phyloP scores from a whole-genome alignment of 2,113 vertebrate genomes.

The Mirza zaza region DNA sequence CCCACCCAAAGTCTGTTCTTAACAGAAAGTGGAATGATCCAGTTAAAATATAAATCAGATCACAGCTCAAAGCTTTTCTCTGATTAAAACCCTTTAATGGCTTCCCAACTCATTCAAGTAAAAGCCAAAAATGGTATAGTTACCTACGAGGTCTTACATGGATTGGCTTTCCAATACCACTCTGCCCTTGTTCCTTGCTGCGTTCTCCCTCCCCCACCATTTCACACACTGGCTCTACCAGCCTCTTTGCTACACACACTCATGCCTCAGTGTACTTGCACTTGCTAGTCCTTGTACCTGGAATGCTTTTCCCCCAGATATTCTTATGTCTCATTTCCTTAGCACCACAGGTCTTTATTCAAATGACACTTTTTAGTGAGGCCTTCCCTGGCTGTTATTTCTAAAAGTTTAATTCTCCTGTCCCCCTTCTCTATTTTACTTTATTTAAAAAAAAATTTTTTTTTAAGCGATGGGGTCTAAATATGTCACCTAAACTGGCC shows the following conservation, averaged over 20 bases:
- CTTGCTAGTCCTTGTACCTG: background rate
- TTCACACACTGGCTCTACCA: background rate
- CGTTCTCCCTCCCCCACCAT: too few relatives aligned
- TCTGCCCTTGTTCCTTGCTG: background rate
- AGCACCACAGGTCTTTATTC: background rate
- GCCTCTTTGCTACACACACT: background rate
- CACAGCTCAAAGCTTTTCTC: background rate
- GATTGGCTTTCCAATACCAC: background rate
- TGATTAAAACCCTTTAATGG: background rate
- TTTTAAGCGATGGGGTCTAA: too few relatives aligned
- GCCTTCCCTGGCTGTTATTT: background rate
- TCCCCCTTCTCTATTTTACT: background rate
- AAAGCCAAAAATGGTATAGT: background rate
- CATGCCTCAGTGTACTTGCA: background rate
- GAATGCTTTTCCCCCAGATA: background rate
- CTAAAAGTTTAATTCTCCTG: background rate
- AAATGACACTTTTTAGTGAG: background rate
- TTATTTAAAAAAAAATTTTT: background rate
- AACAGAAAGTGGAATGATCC: background rate
- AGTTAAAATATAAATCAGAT: constrained; percentile 30
- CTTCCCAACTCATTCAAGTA: background rate
- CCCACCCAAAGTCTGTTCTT: background rate
- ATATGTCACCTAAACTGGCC: too few relatives aligned
- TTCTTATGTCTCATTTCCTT: background rate
- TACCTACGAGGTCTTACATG: background rate